These are phyloP conservation scores for Drosophila quinaria DNA, from an alignment of 2,888 invertebrate genomes.

Conservation along the genomic window DNA sequence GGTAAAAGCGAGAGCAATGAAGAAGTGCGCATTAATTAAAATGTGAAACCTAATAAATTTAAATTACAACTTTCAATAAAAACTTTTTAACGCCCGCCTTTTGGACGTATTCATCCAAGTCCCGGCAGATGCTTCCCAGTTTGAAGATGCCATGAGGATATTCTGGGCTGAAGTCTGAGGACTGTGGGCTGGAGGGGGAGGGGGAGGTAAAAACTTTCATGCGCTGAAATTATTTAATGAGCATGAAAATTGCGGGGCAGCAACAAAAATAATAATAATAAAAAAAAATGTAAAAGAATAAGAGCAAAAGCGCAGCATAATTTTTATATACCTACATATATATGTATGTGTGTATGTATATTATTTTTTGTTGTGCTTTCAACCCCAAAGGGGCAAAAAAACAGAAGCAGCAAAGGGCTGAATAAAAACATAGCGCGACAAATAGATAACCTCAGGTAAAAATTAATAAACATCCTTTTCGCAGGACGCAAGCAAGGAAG, in stretches of 20 bases:
- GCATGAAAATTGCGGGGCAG: constrained; percentile 73
- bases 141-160: background rate
- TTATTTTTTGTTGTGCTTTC: constrained; percentile 24
- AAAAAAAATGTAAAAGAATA: constrained; percentile 6
- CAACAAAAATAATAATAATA: constrained; percentile 41
- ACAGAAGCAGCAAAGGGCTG: constrained; percentile 49
- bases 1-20: constrained; percentile 9
- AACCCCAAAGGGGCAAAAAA: constrained; percentile 47
- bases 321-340: background rate
- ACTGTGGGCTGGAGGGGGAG: background rate
- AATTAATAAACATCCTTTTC: constrained; percentile 75
- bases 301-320: constrained; percentile 20
- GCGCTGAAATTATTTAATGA: constrained; percentile 77
- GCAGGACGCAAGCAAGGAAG: constrained; percentile 24
- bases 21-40: constrained; percentile 78
- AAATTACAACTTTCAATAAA: constrained; percentile 79
- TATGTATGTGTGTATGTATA: background rate
- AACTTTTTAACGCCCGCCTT: constrained; percentile 70
- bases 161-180: background rate
- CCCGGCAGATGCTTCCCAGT: constrained; percentile 19
- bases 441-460: constrained; percentile 82
- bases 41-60: constrained; percentile 81
- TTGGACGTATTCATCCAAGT: constrained; percentile 16
- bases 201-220: constrained; percentile 54
- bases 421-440: constrained; percentile 72